A percentile compares a stretch with the other conserved stretches of the same genome.
phyloP scores from a whole-genome alignment of 2,888 invertebrate genomes.

The Lasiommata megera region DNA sequence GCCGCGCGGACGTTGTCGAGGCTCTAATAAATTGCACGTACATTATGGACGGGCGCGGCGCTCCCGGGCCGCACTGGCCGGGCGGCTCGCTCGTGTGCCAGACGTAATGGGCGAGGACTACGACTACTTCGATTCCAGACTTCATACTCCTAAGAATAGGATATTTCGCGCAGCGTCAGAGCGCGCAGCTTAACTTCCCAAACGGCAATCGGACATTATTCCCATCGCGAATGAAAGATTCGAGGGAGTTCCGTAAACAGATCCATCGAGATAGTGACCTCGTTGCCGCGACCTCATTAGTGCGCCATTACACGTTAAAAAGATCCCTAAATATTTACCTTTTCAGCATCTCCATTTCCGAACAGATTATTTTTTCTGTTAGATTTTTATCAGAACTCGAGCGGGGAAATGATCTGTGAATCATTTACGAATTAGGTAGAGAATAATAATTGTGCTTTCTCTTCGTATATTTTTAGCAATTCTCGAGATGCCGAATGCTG shows the following conservation, averaged over 20 bases:
- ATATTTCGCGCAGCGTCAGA: neutral
- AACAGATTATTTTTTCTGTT: constrained; percentile 15
- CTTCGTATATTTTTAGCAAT: neutral
- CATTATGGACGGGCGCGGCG: no score
- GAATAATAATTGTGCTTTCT: neutral
- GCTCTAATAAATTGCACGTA: no score
- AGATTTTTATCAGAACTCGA: constrained; percentile 5
- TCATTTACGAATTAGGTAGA: neutral
- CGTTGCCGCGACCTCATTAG: constrained; percentile 16
- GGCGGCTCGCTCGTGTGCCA: no score
- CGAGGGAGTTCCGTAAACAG: neutral
- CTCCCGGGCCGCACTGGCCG: no score
- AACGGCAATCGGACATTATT: constrained; percentile 13
- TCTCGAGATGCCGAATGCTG: neutral
- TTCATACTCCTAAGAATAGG: no score
- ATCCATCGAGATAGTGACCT: neutral
- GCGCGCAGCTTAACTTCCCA: neutral
- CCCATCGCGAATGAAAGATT: constrained; percentile 4
- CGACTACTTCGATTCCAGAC: no score
- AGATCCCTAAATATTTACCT: constrained; percentile 18
- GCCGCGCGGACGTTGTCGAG: no score
- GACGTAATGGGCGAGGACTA: no score
- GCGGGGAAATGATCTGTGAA: neutral
- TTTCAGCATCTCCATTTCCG: constrained; percentile 2
- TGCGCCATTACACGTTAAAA: constrained; percentile 15